Evolutionary conservation across 2,113 vertebrate species (phyloP).

Genomic region (Heptranchias perlo): DNA sequence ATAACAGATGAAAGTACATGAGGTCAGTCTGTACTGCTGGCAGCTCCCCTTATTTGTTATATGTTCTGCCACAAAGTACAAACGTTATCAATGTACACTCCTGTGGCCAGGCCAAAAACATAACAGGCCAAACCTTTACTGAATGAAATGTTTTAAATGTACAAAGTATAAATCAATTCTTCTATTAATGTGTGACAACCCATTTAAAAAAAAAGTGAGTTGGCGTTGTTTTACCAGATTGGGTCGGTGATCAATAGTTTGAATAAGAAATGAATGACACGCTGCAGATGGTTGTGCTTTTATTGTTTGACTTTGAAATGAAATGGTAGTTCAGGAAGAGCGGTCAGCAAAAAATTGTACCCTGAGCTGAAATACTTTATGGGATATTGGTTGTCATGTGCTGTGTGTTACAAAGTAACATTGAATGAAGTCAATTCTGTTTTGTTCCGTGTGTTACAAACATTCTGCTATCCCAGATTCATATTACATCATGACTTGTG

Average conservation of each 20-base stretch:
- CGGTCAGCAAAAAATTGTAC: neutral
- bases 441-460: neutral
- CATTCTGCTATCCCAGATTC: neutral
- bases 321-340: slow-evolving; percentile 28
- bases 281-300: neutral
- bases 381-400: neutral
- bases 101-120: neutral
- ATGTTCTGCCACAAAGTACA: neutral
- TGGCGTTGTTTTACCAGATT: slow-evolving; percentile 29
- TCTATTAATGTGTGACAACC: neutral
- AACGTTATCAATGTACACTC: neutral
- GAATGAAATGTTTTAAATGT: slow-evolving; percentile 24
- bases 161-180: neutral
- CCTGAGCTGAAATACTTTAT: neutral
- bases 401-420: neutral
- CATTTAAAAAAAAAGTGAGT: neutral
- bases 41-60: slow-evolving; percentile 9
- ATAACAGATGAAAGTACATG: neutral
- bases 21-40: neutral
- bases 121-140: neutral
- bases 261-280: neutral
- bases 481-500: neutral
- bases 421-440: slow-evolving; percentile 11
- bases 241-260: slow-evolving; percentile 7
- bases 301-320: neutral